Evolutionary conservation across 2,113 vertebrate species (phyloP).

Genomic region (Trogon surrucura): DNA sequence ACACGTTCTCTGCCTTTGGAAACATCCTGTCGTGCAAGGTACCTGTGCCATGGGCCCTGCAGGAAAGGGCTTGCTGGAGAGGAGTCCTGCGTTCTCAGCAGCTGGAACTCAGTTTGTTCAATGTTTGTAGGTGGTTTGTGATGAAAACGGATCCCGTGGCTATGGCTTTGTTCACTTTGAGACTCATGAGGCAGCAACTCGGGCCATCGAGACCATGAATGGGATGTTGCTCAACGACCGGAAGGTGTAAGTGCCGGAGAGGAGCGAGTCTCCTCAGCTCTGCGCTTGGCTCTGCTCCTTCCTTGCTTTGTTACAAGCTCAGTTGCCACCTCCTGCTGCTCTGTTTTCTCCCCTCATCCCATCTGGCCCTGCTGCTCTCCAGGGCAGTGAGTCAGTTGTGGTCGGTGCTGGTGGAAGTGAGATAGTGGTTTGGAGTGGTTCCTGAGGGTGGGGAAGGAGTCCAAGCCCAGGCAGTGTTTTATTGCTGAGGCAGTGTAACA

Average conservation of each 20-base stretch:
- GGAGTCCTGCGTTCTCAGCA: neutral
- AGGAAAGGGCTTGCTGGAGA: neutral
- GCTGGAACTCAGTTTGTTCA: neutral
- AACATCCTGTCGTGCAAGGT: slow-evolving; percentile 99
- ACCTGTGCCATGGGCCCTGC: neutral
- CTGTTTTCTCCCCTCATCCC: neutral
- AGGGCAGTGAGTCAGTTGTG: neutral
- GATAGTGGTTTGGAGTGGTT: neutral
- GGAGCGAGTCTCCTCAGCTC: neutral
- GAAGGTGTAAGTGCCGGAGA: slow-evolving; percentile 88
- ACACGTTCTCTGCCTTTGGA: slow-evolving; percentile 96
- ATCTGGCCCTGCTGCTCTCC: neutral
- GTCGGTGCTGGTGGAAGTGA: neutral
- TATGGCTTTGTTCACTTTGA: slow-evolving; percentile 99
- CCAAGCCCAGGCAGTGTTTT: neutral
- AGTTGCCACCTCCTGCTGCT: neutral
- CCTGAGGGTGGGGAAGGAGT: neutral
- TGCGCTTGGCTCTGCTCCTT: neutral
- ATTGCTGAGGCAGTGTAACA: neutral
- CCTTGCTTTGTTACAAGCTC: neutral
- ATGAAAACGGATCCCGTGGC: slow-evolving; percentile 93
- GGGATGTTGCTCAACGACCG: slow-evolving; percentile 97
- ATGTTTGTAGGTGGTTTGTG: slow-evolving; percentile 87
- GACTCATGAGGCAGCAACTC: slow-evolving; percentile 90
- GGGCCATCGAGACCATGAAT: slow-evolving; percentile 94